phyloP scores from a whole-genome alignment of 2,888 invertebrate genomes.

The Diploptera punctata region DNA sequence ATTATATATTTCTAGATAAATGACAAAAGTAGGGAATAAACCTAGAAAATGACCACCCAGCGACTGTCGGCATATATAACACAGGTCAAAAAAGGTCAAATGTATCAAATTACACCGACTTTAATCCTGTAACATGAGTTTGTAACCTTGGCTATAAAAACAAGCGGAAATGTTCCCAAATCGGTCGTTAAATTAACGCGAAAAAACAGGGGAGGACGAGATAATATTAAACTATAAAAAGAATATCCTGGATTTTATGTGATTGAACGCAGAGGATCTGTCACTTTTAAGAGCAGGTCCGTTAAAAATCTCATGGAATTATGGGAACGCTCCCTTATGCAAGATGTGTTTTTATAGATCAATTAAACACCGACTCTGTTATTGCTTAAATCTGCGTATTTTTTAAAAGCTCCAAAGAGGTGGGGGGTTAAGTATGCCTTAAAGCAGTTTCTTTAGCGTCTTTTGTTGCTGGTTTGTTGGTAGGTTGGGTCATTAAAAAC shows the following conservation, averaged over 20 bases:
- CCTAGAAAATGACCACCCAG: too few species aligned
- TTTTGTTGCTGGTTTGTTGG: too few species aligned
- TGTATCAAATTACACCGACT: too few species aligned
- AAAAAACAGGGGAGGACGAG: neutral
- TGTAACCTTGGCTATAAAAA: neutral
- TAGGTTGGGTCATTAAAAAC: too few species aligned
- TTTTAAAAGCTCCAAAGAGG: too few species aligned
- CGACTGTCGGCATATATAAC: too few species aligned
- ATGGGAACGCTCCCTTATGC: neutral
- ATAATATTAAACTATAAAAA: constrained; percentile 22
- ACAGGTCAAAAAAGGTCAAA: too few species aligned
- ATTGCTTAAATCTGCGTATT: constrained; percentile 9
- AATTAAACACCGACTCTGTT: neutral
- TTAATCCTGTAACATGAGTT: too few species aligned
- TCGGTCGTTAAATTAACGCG: constrained; percentile 19
- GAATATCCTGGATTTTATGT: constrained; percentile 13
- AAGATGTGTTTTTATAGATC: neutral
- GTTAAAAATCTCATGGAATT: neutral
- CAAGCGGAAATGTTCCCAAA: neutral
- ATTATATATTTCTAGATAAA: too few species aligned
- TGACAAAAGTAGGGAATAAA: too few species aligned
- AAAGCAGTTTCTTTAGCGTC: too few species aligned
- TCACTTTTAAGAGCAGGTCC: neutral
- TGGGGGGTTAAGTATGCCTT: neutral
- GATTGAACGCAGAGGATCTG: constrained; percentile 1